Percentiles rank a stretch among this genome's conserved stretches.
These are phyloP conservation scores for Acanthosepion pharaonis DNA, from an alignment of 2,888 invertebrate genomes.

Conservation along the genomic window DNA sequence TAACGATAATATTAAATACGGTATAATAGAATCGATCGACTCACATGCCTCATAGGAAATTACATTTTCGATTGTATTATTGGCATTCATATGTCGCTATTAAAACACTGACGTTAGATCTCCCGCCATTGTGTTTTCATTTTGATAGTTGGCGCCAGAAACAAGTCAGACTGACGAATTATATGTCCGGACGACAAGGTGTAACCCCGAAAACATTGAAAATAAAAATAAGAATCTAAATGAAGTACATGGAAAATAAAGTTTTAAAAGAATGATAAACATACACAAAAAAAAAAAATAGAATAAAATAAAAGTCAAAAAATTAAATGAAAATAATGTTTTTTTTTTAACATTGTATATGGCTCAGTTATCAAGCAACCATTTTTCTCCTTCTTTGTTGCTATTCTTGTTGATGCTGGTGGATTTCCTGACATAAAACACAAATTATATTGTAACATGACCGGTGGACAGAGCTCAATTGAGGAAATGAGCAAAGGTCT, in stretches of 20 bases:
- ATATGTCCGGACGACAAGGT: background rate
- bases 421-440: background rate
- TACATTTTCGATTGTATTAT: background rate
- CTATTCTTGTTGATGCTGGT: background rate
- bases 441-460: background rate
- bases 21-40: background rate
- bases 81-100: background rate
- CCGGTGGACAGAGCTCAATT: background rate
- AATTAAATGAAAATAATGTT: background rate
- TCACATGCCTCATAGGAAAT: slow-evolving; percentile 15
- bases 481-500: background rate
- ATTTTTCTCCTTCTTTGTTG: background rate
- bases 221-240: background rate
- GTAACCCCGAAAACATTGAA: background rate
- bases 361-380: background rate
- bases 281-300: background rate
- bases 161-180: background rate
- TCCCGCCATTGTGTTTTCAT: background rate
- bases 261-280: background rate
- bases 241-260: background rate
- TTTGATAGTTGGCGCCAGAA: background rate
- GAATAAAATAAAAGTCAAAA: background rate
- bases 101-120: background rate
- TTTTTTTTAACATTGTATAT: background rate
- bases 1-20: background rate